Base-by-base conservation (phyloP, 2,797 vertebrate genomes). In the Pseudochirops corinnae region DNA sequence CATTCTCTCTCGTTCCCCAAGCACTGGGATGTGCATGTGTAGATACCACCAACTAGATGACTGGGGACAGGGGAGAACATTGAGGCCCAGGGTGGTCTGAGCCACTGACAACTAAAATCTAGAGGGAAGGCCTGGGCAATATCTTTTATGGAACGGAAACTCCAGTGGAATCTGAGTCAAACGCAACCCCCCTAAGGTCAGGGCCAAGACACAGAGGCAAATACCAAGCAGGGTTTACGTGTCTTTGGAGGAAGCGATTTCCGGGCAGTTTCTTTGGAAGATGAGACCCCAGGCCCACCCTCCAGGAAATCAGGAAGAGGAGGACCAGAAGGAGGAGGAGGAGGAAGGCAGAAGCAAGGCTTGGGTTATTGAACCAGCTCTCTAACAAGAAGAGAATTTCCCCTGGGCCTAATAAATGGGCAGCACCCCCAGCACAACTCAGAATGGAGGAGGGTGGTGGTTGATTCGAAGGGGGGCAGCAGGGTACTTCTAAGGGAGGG, bases 241-340 rank as follows among this genome's bases (percentile, higher is more conserved):
- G 74, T 18, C 21, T 46, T 87, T 99, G 99, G 99, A 99, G 98
- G 99, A 98, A 99, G 99, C 99, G 98, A 98, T 99, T 99, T 99
- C 99, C 99, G 98, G 99, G 90, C 92, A 93, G 50, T 92, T 94
- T 98, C 98, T 94, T 97, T 94, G 94, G 97, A 95, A 52, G 94
- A 93, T 91, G 97, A 96, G 97, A 96, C 98, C n/a, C n/a, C 97
- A 90, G 62, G 94, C 14, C 56, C 93, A 96, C 96, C 94, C 57
- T 29, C 90, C 93, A 62, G 18, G 31, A 33, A 60, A 90, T 16
- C 55, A 60, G 74, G 87, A 82, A 67, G 24, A 26, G 90, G 91
- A 82, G 67, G 46, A 50, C 90, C 74, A 67, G 56, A 74, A 16
- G 74, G 58, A 6, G 12, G 91, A 28, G 0, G 26, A 31, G 50